Percentiles rank a stretch among this genome's conserved stretches.
Conservation (phyloP, 2,113 vertebrate genomes). For the Emydocephalus ijimae region DNA sequence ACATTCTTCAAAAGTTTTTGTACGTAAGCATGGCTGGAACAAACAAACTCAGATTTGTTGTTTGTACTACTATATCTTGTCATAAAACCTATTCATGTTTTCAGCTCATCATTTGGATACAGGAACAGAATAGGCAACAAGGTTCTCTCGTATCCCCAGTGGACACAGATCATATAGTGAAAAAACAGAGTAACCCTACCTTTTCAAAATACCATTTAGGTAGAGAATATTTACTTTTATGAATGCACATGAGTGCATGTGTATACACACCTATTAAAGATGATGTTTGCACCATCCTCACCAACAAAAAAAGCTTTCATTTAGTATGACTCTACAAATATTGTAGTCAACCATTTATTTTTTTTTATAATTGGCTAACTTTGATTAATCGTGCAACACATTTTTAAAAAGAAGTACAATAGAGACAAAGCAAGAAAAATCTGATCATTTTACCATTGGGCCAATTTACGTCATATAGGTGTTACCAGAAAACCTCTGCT, state of each 20-base stretch:
- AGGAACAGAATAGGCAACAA: background rate
- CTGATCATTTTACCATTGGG: too few relatives aligned
- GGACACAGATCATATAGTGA: too few relatives aligned
- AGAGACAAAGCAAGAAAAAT: conserved; percentile 34
- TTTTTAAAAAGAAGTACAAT: conserved; percentile 7
- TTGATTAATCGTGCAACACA: background rate
- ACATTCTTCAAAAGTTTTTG: background rate
- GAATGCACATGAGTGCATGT: background rate
- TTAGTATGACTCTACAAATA: background rate
- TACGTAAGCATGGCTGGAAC: background rate
- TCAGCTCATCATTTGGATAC: background rate
- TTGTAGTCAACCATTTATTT: background rate
- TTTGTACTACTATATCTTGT: background rate
- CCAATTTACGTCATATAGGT: background rate
- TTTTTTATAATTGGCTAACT: conserved; percentile 8
- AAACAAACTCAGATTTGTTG: background rate
- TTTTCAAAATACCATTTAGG: background rate
- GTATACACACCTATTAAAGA: background rate
- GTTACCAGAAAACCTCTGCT: background rate
- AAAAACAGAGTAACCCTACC: background rate
- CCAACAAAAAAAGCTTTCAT: background rate
- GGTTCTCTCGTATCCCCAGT: background rate
- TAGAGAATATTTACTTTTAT: background rate
- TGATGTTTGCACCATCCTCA: background rate
- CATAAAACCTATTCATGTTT: background rate